Evolutionary conservation across 2,113 vertebrate species (phyloP).

Genomic region (Scytalopus superciliaris): DNA sequence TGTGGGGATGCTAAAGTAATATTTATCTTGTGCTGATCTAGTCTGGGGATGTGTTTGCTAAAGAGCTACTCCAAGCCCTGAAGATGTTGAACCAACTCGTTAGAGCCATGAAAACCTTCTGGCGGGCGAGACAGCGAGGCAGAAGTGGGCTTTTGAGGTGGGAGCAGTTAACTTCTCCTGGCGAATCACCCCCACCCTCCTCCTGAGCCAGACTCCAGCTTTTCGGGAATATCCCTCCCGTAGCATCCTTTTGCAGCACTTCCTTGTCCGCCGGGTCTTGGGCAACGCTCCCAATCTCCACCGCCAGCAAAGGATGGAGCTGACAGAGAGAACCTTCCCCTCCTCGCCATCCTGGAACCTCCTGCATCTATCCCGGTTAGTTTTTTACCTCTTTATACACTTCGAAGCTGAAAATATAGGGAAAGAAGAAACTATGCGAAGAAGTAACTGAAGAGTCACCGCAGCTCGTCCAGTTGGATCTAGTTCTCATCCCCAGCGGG

Average conservation of each 20-base stretch:
- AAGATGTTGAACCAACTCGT: neutral
- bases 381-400: no score
- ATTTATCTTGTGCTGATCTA: neutral
- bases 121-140: neutral
- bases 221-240: neutral
- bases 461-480: neutral
- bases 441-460: rapidly evolving
- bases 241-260: no score
- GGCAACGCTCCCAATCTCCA: neutral
- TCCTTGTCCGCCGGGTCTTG: neutral
- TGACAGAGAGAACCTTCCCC: neutral
- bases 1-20: constrained; percentile 7
- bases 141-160: neutral
- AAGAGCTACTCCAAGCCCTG: neutral
- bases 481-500: rapidly evolving
- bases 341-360: neutral
- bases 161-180: neutral
- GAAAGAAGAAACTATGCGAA: neutral
- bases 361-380: rapidly evolving
- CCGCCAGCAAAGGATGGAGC: neutral
- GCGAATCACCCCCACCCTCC: neutral
- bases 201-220: neutral
- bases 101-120: neutral
- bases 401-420: neutral
- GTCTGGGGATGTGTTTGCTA: neutral